Evolutionary conservation across 2,797 vertebrate genomes (phyloP).

Genomic region (Clamator glandarius): DNA sequence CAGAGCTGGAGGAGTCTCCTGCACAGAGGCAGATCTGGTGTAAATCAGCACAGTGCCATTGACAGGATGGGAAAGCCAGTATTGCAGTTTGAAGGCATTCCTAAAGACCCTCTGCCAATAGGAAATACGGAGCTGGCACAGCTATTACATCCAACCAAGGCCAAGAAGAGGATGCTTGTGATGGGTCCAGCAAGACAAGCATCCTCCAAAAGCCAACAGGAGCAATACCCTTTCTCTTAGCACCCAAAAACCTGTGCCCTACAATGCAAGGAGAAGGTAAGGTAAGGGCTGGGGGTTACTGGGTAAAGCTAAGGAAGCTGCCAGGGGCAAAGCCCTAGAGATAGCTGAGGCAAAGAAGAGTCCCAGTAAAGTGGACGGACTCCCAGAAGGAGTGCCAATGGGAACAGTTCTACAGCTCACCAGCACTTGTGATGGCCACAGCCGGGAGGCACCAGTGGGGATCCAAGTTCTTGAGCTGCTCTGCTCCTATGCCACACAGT

Average conservation of each 20-base stretch:
- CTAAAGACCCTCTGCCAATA: neutral
- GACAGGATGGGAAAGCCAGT: neutral
- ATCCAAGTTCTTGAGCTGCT: neutral
- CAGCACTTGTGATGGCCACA: rapidly evolving
- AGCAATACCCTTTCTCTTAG: neutral
- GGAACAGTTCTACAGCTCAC: neutral
- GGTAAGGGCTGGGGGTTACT: neutral
- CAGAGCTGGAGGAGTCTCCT: neutral
- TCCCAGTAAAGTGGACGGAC: neutral
- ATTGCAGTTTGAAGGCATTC: neutral
- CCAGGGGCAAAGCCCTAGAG: neutral
- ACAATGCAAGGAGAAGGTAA: neutral
- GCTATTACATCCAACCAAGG: neutral
- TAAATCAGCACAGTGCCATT: neutral
- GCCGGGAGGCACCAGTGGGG: neutral
- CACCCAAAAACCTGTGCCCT: neutral
- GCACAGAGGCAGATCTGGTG: neutral
- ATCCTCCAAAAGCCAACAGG: neutral
- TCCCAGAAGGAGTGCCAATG: neutral
- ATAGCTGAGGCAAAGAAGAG: neutral
- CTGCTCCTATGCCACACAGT: neutral
- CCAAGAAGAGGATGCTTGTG: neutral
- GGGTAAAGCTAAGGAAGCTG: neutral
- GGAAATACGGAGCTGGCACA: neutral
- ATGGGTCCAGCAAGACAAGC: neutral